Percentiles rank a stretch among this genome's conserved stretches.
These are phyloP conservation scores for Sardinella longiceps DNA, from an alignment of 2,797 vertebrate genomes.

Conservation along the genomic window DNA sequence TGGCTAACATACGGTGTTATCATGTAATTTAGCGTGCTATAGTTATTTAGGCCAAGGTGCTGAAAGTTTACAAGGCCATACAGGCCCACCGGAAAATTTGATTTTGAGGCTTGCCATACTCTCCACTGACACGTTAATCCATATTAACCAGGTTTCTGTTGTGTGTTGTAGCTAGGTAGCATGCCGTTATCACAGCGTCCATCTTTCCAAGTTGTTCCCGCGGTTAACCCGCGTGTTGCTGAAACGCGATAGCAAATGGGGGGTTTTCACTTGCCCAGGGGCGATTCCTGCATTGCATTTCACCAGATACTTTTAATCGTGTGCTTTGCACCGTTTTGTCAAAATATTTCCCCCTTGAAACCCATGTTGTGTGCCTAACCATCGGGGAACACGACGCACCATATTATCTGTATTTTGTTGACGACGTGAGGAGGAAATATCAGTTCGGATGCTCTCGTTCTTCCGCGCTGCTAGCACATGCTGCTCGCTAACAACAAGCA, in stretches of 20 bases:
- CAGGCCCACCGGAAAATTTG: constrained; percentile 47
- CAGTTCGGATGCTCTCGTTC: background rate
- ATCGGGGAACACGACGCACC: background rate
- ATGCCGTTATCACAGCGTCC: constrained; percentile 23
- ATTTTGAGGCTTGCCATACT: constrained; percentile 36
- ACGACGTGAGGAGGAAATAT: background rate
- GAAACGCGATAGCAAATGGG: background rate
- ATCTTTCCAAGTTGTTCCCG: constrained; percentile 33
- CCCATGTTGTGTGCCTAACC: background rate
- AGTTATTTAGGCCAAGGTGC: constrained; percentile 5
- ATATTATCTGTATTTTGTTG: constrained; percentile 1
- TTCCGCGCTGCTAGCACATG: background rate
- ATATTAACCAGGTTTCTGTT: constrained; percentile 24
- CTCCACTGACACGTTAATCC: constrained; percentile 55
- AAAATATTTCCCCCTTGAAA: background rate
- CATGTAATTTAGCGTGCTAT: background rate
- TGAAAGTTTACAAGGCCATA: background rate
- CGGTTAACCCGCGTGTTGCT: constrained; percentile 16
- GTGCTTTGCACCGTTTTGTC: background rate
- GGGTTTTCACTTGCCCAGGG: constrained; percentile 1
- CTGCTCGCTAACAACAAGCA: constrained; percentile 14
- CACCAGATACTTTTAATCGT: too few relatives aligned
- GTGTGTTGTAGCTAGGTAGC: constrained; percentile 16
- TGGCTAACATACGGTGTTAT: background rate
- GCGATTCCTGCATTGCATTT: constrained; percentile 32